Conservation (phyloP, 2,113 vertebrate genomes). For the Neomonachus schauinslandi region DNA sequence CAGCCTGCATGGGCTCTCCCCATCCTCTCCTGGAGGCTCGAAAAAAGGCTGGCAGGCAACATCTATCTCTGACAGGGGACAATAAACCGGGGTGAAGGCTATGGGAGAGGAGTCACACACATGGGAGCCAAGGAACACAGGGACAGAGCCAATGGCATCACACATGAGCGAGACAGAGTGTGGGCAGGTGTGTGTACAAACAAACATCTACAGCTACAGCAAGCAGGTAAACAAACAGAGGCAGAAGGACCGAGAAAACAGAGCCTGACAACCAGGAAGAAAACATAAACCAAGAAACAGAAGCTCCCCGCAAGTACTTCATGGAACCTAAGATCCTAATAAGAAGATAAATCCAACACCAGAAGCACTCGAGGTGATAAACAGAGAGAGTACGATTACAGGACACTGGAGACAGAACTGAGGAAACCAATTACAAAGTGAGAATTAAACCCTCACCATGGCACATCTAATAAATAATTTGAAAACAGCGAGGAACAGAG, state of each 20-base stretch:
- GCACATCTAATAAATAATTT: conserved; percentile 6
- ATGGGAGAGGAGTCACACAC: not conserved
- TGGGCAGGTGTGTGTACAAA: not conserved
- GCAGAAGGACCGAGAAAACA: not conserved
- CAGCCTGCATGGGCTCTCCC: not conserved
- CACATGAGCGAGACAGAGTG: not conserved
- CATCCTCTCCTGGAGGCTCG: not conserved
- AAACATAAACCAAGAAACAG: not conserved
- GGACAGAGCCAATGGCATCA: rapidly evolving
- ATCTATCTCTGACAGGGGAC: not conserved
- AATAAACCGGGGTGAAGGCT: not conserved
- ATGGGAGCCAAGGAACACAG: not conserved
- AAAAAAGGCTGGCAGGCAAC: not conserved
- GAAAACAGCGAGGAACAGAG: not conserved
- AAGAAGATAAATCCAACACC: not conserved
- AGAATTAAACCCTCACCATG: conserved; percentile 54
- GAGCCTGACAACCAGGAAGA: not conserved
- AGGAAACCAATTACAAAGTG: conserved; percentile 73
- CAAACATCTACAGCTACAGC: not conserved
- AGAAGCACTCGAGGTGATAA: not conserved
- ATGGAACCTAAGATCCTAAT: not conserved
- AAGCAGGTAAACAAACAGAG: not conserved
- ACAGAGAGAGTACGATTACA: not conserved
- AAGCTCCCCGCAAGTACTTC: not conserved
- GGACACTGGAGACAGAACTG: not conserved